phyloP scores from a whole-genome alignment of 2,113 vertebrate species.

The Dromas ardeola region DNA sequence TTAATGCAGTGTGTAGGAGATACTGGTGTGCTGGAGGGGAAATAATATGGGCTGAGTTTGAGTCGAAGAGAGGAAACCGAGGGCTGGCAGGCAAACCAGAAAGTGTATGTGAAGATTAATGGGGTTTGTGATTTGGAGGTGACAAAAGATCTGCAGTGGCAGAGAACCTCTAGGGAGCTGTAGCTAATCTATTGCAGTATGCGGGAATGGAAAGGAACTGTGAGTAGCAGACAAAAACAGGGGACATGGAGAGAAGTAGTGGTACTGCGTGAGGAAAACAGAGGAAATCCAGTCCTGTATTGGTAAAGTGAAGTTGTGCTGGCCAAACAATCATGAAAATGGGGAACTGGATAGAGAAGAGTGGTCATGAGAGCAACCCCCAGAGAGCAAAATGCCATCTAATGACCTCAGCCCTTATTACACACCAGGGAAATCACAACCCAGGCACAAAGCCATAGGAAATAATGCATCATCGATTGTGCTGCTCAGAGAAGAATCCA shows the following conservation, averaged over 20 bases:
- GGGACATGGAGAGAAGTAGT: not conserved
- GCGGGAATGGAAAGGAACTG: not conserved
- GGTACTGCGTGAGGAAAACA: not conserved
- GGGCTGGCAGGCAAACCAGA: not conserved
- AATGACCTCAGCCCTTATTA: conserved; percentile 18
- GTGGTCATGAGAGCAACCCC: not conserved
- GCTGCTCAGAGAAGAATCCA: not conserved
- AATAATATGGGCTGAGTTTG: not conserved
- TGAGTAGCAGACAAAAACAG: not conserved
- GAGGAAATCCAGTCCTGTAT: not conserved
- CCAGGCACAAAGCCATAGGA: conserved; percentile 9
- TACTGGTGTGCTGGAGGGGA: not conserved
- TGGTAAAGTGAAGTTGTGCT: not conserved
- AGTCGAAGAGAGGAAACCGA: not conserved
- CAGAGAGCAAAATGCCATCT: conserved; percentile 13
- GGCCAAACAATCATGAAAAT: not conserved
- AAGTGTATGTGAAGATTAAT: not conserved
- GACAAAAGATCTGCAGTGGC: not conserved
- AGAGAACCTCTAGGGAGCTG: not conserved
- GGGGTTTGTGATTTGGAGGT: not conserved
- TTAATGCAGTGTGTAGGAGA: not conserved
- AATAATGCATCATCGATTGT: conserved; percentile 1
- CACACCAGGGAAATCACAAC: not conserved
- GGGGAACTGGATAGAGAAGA: not conserved
- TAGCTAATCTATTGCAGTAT: not conserved